Evolutionary conservation across 1,140 invertebrate species (phyloP).

Genomic region (Heliothis subflexa): DNA sequence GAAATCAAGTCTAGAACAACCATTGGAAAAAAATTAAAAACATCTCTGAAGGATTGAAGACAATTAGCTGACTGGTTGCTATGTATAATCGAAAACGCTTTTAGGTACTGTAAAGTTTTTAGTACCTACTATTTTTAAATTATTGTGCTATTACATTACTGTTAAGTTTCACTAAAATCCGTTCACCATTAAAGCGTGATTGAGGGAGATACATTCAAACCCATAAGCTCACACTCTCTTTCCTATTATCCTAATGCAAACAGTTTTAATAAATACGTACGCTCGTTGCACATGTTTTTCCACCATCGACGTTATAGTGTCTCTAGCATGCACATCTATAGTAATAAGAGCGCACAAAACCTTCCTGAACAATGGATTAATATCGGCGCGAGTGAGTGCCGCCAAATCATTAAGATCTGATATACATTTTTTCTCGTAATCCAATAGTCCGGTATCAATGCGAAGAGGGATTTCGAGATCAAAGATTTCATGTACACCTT

Average conservation of each 20-base stretch:
- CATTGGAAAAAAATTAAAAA: neutral
- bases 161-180: too few species aligned
- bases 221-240: too few species aligned
- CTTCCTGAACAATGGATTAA: slow-evolving; percentile 90
- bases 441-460: slow-evolving; percentile 86
- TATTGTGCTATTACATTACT: too few species aligned
- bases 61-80: too few species aligned
- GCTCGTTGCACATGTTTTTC: slow-evolving; percentile 88
- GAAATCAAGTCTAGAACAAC: slow-evolving; percentile 89
- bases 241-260: neutral
- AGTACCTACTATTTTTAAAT: too few species aligned
- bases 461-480: slow-evolving; percentile 80
- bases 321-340: slow-evolving; percentile 94
- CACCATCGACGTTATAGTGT: slow-evolving; percentile 92
- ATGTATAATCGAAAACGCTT: too few species aligned
- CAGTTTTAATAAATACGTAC: slow-evolving; percentile 77
- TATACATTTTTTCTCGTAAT: slow-evolving; percentile 90
- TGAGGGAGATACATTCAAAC: too few species aligned
- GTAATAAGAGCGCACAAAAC: slow-evolving; percentile 94
- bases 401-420: slow-evolving; percentile 93
- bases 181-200: too few species aligned
- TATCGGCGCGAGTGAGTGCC: slow-evolving; percentile 90
- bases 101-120: neutral
- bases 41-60: neutral
- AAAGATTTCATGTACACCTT: slow-evolving; percentile 91